Percentiles rank a stretch among this genome's conserved stretches.
phyloP scores from a whole-genome alignment of 2,113 vertebrate genomes.

The Nestor notabilis region DNA sequence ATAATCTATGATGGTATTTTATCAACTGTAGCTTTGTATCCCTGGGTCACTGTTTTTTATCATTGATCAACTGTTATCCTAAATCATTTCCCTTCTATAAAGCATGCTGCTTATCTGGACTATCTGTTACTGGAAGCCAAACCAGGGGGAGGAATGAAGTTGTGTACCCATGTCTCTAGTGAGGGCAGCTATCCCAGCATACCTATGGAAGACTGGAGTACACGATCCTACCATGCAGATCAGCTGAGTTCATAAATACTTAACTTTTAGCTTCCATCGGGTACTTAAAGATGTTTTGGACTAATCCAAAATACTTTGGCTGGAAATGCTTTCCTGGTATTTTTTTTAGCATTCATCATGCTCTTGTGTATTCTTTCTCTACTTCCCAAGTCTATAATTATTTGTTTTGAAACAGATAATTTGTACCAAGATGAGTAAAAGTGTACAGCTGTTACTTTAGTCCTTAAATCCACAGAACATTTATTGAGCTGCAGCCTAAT shows the following conservation, averaged over 20 bases:
- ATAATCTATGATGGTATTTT: not conserved
- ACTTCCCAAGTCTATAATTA: not conserved
- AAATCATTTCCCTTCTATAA: not conserved
- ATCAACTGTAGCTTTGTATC: not conserved
- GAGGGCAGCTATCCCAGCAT: not conserved
- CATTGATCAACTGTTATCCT: not conserved
- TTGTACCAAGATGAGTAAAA: not conserved
- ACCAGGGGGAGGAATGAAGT: fast-evolving
- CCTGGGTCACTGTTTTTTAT: not conserved
- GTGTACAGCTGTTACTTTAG: conserved; percentile 10
- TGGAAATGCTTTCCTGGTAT: not conserved
- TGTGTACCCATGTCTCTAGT: not conserved
- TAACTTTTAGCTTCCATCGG: not conserved
- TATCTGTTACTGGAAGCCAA: not conserved
- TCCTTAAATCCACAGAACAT: not conserved
- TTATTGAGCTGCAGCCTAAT: not conserved
- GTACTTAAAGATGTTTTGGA: not conserved
- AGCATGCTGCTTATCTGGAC: not conserved
- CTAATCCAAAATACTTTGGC: not conserved
- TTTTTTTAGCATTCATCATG: not conserved
- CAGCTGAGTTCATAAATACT: not conserved
- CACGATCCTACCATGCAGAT: fast-evolving
- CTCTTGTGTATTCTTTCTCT: not conserved
- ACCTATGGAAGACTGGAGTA: not conserved
- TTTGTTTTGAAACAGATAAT: conserved; percentile 22